Evolutionary conservation across 2,113 vertebrate species (phyloP).

Genomic region (Xerus inauris): DNA sequence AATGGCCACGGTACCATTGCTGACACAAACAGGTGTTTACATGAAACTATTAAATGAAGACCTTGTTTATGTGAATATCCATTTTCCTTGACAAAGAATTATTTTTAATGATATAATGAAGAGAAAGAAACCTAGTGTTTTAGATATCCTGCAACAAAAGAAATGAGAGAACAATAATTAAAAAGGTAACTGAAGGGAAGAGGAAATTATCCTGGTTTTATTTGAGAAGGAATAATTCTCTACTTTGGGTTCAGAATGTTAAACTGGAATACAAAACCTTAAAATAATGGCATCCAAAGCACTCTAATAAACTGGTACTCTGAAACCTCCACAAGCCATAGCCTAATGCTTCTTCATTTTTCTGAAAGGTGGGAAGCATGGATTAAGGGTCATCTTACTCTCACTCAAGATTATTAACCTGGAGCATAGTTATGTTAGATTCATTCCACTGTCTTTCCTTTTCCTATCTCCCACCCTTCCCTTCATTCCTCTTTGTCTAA

Average conservation of each 20-base stretch:
- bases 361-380: not conserved
- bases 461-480: not conserved
- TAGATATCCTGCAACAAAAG: not conserved
- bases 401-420: conserved; percentile 33
- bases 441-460: not conserved
- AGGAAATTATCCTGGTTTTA: not conserved
- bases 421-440: too few species aligned
- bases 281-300: not conserved
- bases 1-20: conserved; percentile 64
- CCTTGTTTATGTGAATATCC: conserved; percentile 41
- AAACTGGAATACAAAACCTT: not conserved
- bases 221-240: conserved; percentile 7
- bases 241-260: not conserved
- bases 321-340: not conserved
- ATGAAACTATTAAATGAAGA: conserved; percentile 61
- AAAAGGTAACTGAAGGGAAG: not conserved
- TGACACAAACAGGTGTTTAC: conserved; percentile 55
- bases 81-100: conserved; percentile 16
- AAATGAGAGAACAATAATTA: not conserved
- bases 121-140: conserved; percentile 41
- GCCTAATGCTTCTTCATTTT: conserved; percentile 11
- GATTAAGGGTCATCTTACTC: not conserved
- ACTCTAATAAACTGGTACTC: not conserved
- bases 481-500: too few species aligned
- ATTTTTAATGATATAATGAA: conserved; percentile 22